These are phyloP conservation scores for Callionymus lyra DNA, from an alignment of 2,113 vertebrate genomes.

Conservation along the genomic window DNA sequence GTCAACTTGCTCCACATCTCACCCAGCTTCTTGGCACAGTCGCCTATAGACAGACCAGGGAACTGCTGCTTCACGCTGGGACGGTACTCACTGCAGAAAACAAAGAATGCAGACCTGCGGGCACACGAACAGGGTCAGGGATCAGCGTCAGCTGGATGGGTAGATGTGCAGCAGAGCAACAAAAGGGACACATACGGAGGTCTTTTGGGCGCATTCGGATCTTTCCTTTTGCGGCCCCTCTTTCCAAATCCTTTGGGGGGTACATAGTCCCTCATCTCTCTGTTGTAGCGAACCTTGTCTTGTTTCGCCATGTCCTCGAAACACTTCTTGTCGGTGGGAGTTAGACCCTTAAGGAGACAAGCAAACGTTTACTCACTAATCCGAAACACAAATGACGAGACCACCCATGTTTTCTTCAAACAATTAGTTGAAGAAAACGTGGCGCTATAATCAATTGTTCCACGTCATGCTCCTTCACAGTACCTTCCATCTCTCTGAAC, in stretches of 20 bases:
- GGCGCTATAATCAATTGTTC: too few relatives aligned
- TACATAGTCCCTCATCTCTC: slow-evolving; percentile 88
- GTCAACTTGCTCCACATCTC: slow-evolving; percentile 61
- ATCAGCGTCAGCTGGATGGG: neutral
- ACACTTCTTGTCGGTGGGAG: slow-evolving; percentile 78
- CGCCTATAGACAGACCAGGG: slow-evolving; percentile 54
- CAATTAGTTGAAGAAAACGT: too few relatives aligned
- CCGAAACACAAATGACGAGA: too few relatives aligned
- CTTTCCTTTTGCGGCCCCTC: slow-evolving; percentile 86
- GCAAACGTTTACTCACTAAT: slow-evolving; percentile 4
- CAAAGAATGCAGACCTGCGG: slow-evolving; percentile 61
- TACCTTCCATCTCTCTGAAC: slow-evolving; percentile 91
- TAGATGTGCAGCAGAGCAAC: too few relatives aligned
- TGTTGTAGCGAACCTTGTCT: slow-evolving; percentile 86
- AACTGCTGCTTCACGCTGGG: slow-evolving; percentile 60
- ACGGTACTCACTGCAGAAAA: slow-evolving; percentile 60
- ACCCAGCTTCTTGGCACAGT: slow-evolving; percentile 56
- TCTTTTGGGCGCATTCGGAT: slow-evolving; percentile 88
- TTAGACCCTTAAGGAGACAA: slow-evolving; percentile 66
- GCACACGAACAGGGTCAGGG: slow-evolving; percentile 2
- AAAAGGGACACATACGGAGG: slow-evolving; percentile 73
- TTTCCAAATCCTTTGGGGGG: slow-evolving; percentile 83
- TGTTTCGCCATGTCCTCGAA: slow-evolving; percentile 90
- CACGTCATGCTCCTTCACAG: neutral
- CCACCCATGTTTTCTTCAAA: too few relatives aligned